Percentiles rank a stretch among this genome's conserved stretches.
Evolutionary conservation across 2,888 invertebrate genomes (phyloP).

Genomic region (Macropis europaea): DNA sequence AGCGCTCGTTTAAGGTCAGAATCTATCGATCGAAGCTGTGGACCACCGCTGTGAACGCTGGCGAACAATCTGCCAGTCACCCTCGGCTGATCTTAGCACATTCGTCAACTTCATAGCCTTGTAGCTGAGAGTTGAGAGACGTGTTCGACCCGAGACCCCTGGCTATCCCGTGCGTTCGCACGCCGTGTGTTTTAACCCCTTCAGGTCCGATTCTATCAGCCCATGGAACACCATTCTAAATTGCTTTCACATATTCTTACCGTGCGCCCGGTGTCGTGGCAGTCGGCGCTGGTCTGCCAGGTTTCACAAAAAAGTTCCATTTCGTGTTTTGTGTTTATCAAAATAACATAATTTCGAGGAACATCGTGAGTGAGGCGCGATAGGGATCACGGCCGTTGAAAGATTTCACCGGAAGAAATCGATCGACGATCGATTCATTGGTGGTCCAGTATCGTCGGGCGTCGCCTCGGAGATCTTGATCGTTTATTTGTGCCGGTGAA

Average conservation of each 20-base stretch:
- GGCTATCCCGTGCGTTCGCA: conserved; percentile 27
- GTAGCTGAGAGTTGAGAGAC: conserved; percentile 14
- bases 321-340: too few relatives aligned
- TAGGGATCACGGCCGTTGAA: conserved; percentile 3
- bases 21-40: conserved; percentile 56
- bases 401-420: conserved; percentile 42
- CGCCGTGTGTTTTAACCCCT: conserved; percentile 26
- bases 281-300: too few relatives aligned
- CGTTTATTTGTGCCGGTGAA: conserved; percentile 66
- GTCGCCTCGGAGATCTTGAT: conserved; percentile 70
- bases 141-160: conserved; percentile 18
- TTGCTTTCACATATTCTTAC: too few relatives aligned
- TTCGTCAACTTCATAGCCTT: conserved; percentile 66
- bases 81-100: conserved; percentile 63
- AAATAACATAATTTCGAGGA: not conserved
- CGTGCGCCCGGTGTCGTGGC: too few relatives aligned
- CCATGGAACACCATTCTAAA: not conserved
- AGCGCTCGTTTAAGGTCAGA: conserved; percentile 57
- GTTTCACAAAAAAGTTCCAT: too few relatives aligned
- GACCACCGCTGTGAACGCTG: conserved; percentile 69
- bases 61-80: conserved; percentile 68
- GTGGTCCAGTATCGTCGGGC: conserved; percentile 65
- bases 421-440: conserved; percentile 55
- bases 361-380: not conserved
- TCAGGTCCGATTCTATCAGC: conserved; percentile 8